These are phyloP conservation scores for Mesorhabditis sp. DNA, from an alignment of 2,888 invertebrate species.

Conservation along the genomic window DNA sequence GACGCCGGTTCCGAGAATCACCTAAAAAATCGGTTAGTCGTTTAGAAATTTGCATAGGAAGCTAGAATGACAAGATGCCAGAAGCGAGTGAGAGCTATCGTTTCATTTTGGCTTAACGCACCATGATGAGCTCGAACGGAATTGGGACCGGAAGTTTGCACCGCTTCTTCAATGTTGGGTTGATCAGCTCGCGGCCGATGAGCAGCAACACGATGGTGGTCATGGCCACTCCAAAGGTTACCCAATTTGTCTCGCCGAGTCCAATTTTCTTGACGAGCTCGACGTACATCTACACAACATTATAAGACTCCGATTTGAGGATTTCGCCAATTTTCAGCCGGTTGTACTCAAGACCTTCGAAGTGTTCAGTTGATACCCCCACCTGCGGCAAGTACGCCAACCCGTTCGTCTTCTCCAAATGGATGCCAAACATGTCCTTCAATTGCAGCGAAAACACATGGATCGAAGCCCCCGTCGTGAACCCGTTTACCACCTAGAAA, in stretches of 20 bases:
- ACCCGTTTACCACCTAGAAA: constrained; percentile 60
- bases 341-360: background rate
- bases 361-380: background rate
- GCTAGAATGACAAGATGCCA: too few species aligned
- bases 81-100: too few species aligned
- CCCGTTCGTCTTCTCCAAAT: constrained; percentile 58
- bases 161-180: constrained; percentile 58
- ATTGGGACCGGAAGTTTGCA: constrained; percentile 58
- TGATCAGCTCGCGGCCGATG: constrained; percentile 61
- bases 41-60: too few species aligned
- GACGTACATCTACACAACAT: background rate
- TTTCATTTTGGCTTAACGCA: too few species aligned
- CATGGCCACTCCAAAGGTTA: constrained; percentile 68
- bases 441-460: constrained; percentile 64
- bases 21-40: constrained; percentile 43
- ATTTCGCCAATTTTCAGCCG: background rate
- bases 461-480: constrained; percentile 63
- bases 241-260: constrained; percentile 59
- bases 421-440: constrained; percentile 61
- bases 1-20: constrained; percentile 59
- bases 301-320: background rate
- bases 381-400: constrained; percentile 61
- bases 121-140: constrained; percentile 59
- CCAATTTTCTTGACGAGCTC: background rate
- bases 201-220: constrained; percentile 53